phyloP scores from a whole-genome alignment of 1,140 invertebrate genomes.

The Colletes gigas region DNA sequence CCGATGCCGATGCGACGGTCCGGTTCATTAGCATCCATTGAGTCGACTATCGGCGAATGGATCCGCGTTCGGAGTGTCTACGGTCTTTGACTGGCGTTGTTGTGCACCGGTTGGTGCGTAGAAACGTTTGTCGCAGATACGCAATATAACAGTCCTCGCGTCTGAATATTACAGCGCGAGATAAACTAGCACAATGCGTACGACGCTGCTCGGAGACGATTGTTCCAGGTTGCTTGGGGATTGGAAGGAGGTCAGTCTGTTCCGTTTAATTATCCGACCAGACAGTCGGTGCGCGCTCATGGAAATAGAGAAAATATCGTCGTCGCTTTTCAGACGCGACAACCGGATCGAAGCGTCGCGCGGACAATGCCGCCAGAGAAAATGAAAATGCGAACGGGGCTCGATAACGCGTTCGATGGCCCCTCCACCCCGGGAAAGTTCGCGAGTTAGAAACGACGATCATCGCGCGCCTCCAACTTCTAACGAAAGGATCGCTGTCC shows the following conservation, averaged over 20 bases:
- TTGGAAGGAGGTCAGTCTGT: conserved; percentile 32
- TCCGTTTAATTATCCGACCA: conserved; percentile 40
- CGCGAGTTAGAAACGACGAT: conserved; percentile 8
- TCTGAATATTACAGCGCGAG: conserved; percentile 19
- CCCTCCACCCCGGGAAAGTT: conserved; percentile 13
- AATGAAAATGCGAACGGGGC: conserved; percentile 16
- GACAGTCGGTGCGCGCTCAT: neutral
- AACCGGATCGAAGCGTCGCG: conserved; percentile 15
- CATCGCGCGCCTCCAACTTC: conserved; percentile 1
- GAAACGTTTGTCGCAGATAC: neutral
- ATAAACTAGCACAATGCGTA: conserved; percentile 33
- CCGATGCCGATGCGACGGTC: neutral
- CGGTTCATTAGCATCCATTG: neutral
- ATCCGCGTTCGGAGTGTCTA: neutral
- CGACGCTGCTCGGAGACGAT: conserved; percentile 20
- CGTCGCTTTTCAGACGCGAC: neutral
- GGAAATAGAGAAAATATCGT: conserved; percentile 17
- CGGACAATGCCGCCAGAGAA: neutral
- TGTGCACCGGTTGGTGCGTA: neutral
- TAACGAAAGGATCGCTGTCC: conserved; percentile 13
- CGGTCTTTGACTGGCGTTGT: neutral
- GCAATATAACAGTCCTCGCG: conserved; percentile 13
- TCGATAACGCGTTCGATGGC: conserved; percentile 2
- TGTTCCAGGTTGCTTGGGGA: conserved; percentile 18
- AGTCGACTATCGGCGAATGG: neutral